Conservation (phyloP, 2,113 vertebrate species). For the Nibea albiflora region DNA sequence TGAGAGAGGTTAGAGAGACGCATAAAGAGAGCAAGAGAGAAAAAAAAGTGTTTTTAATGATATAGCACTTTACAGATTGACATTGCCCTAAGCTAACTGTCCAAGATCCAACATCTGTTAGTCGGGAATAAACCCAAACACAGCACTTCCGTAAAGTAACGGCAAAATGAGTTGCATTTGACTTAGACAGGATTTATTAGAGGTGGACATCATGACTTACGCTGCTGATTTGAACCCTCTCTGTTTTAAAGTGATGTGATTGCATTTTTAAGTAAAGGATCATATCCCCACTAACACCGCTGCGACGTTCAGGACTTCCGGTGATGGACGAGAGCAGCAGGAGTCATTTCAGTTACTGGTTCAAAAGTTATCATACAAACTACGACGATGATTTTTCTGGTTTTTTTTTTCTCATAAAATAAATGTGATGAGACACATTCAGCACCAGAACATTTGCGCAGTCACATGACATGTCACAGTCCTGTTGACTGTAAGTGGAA, state of each 20-base stretch:
- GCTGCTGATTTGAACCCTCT: too few relatives aligned
- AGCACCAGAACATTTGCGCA: too few relatives aligned
- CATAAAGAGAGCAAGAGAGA: not conserved
- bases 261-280: not conserved
- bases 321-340: too few relatives aligned
- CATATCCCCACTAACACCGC: not conserved
- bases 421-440: too few relatives aligned
- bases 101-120: not conserved
- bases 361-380: not conserved
- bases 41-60: conserved; percentile 3
- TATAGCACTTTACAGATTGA: not conserved
- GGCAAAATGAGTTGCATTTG: not conserved
- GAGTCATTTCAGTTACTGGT: not conserved
- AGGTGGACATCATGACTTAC: not conserved
- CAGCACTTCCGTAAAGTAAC: too few relatives aligned
- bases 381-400: too few relatives aligned
- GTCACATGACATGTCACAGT: too few relatives aligned
- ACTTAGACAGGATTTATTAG: not conserved
- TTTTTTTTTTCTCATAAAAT: too few relatives aligned
- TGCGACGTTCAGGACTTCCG: not conserved
- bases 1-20: not conserved
- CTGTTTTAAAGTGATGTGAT: too few relatives aligned
- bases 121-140: too few relatives aligned
- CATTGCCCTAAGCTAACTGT: not conserved
- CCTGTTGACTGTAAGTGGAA: too few relatives aligned